Percentiles rank a stretch among this genome's conserved stretches.
phyloP scores from a whole-genome alignment of 2,888 invertebrate species.

The Penaeus monodon region DNA sequence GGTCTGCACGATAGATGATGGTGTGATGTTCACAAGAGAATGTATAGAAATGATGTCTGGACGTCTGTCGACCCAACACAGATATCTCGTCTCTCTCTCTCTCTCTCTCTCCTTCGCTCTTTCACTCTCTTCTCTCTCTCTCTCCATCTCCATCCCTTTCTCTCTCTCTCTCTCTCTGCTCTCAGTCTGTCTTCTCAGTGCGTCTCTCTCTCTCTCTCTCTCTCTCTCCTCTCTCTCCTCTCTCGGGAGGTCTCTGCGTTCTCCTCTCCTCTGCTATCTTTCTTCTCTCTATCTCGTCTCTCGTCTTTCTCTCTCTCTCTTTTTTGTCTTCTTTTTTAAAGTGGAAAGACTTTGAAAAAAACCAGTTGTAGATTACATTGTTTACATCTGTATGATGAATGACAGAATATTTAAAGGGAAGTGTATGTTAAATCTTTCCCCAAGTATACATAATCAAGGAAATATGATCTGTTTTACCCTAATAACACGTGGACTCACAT shows the following conservation, averaged over 20 bases:
- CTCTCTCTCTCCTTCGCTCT: no score
- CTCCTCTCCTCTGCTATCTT: no score
- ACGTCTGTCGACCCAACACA: slow-evolving; percentile 14
- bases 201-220: slow-evolving; percentile 15
- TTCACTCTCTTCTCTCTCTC: not conserved
- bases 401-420: not conserved
- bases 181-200: no score
- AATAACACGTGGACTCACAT: slow-evolving; percentile 37
- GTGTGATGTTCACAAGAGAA: slow-evolving; percentile 32
- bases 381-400: not conserved
- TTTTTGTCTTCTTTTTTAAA: not conserved
- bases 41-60: slow-evolving; percentile 24
- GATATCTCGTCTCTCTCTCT: not conserved
- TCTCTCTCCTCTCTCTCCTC: not conserved
- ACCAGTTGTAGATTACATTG: not conserved
- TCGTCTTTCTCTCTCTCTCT: not conserved
- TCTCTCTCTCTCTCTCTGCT: slow-evolving; percentile 8
- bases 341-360: slow-evolving; percentile 23
- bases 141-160: no score
- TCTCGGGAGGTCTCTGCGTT: no score
- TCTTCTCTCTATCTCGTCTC: no score
- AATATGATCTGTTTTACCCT: slow-evolving; percentile 1
- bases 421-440: slow-evolving; percentile 27
- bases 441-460: slow-evolving; percentile 2
- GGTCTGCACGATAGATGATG: slow-evolving; percentile 38